phyloP scores from a whole-genome alignment of 2,888 invertebrate species.

The Julus scandinavius region DNA sequence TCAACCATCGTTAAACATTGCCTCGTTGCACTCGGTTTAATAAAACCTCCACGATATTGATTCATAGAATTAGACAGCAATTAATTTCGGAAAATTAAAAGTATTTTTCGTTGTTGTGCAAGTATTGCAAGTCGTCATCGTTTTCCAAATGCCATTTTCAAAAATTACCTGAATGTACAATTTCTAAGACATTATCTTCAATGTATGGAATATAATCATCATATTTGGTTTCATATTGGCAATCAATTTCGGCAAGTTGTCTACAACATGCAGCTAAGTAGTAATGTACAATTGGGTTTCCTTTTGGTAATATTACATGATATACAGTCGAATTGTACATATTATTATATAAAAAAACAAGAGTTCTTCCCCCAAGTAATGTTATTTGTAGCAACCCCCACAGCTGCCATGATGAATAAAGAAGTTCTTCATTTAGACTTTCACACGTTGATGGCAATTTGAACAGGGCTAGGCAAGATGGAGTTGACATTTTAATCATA shows the following conservation, averaged over 20 bases:
- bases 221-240: neutral
- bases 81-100: neutral
- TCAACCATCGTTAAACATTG: neutral
- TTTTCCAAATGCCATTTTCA: neutral
- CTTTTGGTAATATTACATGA: constrained; percentile 50
- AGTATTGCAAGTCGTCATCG: neutral
- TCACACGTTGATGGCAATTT: constrained; percentile 27
- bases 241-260: constrained; percentile 42
- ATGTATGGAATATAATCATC: constrained; percentile 13
- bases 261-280: constrained; percentile 50
- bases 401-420: constrained; percentile 51
- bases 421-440: constrained; percentile 3
- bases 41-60: too few relatives aligned
- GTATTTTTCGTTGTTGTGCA: neutral
- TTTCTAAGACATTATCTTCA: neutral
- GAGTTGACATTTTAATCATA: constrained; percentile 19
- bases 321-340: constrained; percentile 52
- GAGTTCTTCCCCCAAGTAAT: constrained; percentile 43
- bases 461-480: constrained; percentile 1
- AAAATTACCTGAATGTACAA: constrained; percentile 33
- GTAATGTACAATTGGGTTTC: constrained; percentile 44
- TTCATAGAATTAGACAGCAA: neutral
- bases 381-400: constrained; percentile 50
- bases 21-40: too few relatives aligned
- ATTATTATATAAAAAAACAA: constrained; percentile 48